Conservation (phyloP, 2,797 vertebrate genomes). For the Rhinogobio ventralis region DNA sequence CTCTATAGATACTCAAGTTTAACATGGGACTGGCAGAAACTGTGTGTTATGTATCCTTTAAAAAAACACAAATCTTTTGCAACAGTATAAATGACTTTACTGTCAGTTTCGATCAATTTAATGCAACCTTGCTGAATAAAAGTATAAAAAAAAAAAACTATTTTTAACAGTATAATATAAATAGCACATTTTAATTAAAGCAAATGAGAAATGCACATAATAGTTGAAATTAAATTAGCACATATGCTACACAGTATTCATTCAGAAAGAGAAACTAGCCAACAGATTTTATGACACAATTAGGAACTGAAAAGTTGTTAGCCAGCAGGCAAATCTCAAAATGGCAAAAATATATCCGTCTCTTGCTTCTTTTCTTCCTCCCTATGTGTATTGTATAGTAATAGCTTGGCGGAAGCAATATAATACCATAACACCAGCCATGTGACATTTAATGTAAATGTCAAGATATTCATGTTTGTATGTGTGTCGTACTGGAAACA, state of each 20-base stretch:
- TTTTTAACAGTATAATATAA: no score
- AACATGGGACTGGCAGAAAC: no score
- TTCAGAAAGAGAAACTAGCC: background rate
- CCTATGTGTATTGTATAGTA: background rate
- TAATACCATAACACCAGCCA: background rate
- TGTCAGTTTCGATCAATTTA: background rate
- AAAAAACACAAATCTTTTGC: no score
- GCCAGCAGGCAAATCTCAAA: constrained; percentile 4
- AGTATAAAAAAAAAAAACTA: background rate
- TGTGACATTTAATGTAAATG: constrained; percentile 58
- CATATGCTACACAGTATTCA: background rate
- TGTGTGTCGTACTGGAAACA: constrained; percentile 38
- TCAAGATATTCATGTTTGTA: constrained; percentile 48
- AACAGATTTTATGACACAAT: background rate
- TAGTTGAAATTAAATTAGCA: background rate
- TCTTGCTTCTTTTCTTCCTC: background rate
- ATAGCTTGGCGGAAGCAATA: constrained; percentile 4
- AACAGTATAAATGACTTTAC: no score
- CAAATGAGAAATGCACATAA: background rate
- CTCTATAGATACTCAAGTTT: no score
- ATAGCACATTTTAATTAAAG: background rate
- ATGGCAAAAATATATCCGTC: background rate
- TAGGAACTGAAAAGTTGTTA: background rate
- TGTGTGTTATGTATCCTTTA: no score
- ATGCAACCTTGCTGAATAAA: background rate